Evolutionary conservation across 2,113 vertebrate species (phyloP).

Genomic region (Myotis davidii): DNA sequence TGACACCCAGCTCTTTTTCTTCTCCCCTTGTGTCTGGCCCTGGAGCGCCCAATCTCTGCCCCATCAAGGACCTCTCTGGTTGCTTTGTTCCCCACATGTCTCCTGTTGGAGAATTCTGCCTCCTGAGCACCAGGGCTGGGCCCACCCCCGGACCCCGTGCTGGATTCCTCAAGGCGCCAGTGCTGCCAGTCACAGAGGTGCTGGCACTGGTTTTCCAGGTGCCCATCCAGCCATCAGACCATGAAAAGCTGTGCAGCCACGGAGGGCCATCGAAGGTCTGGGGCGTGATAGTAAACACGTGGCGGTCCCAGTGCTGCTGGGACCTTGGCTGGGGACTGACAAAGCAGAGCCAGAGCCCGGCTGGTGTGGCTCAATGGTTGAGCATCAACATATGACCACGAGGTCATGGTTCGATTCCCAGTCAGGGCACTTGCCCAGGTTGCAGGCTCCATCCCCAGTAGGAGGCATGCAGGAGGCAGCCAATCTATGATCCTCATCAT

Average conservation of each 20-base stretch:
- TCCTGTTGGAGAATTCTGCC: background rate
- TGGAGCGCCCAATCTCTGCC: background rate
- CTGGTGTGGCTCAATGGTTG: no score
- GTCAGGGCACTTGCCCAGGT: no score
- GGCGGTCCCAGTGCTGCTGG: background rate
- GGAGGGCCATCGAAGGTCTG: fast-evolving
- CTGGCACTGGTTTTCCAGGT: background rate
- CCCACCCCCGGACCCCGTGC: background rate
- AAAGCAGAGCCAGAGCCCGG: background rate
- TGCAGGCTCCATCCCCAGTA: no score
- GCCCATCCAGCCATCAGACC: background rate
- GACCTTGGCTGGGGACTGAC: background rate
- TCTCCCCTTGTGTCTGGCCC: background rate
- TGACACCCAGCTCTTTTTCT: background rate
- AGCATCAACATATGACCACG: no score
- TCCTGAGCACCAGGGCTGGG: background rate
- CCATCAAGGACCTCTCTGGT: background rate
- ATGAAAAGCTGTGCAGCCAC: background rate
- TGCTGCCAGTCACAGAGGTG: background rate
- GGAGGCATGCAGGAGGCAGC: no score
- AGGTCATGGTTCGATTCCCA: no score
- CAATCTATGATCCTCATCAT: no score
- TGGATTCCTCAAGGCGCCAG: background rate
- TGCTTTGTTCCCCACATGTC: background rate
- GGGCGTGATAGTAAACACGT: fast-evolving